Base-by-base conservation (phyloP, 2,888 invertebrate species). In the Junonia oenone region DNA sequence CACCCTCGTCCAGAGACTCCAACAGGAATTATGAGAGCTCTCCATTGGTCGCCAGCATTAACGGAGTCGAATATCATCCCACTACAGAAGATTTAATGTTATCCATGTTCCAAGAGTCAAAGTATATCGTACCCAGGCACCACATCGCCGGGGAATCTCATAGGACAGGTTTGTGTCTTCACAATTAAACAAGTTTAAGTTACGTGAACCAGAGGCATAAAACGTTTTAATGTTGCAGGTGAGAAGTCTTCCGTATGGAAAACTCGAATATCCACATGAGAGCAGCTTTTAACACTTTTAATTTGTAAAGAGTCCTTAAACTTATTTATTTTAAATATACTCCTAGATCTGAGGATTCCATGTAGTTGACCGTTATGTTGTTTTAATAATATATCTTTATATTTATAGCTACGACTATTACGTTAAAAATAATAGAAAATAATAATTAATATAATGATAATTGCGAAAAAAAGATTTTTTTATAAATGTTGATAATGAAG, bases 231-330 rank as follows among this genome's bases (percentile, higher is more conserved):
- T 33, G 29, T 85, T 78, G 26, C 83, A 89, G 86, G 88, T 61
- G 89, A 90, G 64, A 89, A 89, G 69, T 76, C 85, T 59, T 79
- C 86, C 59, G 83, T 82, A 57, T 90, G 90, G 90, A 89, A 87
- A 78, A 87, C 90, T 81, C 82, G 90, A 83, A 90, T 90, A 88
- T 89, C 90, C 53, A 90, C 90, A 68, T 90, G 89, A 89, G 77
- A 74, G 63, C 73, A 72, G 73, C 67, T 71, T 61, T 63, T 61
- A 61, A 63, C 58, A 58, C 65, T 51, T 69, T 27, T 59, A 59
- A 46, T 66, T 66, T 69, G 68, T 65, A 56, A 64, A 66, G 65
- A 71, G 66, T 72, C 68, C 60, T 66, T 65, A 69, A 65, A 63
- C 65, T 68, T 74, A 73, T 74, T 75, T 75, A 72, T 75, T 72